Percentiles rank a stretch among this genome's conserved stretches.
Conservation (phyloP, 2,113 vertebrate genomes). For the Chaenocephalus aceratus region DNA sequence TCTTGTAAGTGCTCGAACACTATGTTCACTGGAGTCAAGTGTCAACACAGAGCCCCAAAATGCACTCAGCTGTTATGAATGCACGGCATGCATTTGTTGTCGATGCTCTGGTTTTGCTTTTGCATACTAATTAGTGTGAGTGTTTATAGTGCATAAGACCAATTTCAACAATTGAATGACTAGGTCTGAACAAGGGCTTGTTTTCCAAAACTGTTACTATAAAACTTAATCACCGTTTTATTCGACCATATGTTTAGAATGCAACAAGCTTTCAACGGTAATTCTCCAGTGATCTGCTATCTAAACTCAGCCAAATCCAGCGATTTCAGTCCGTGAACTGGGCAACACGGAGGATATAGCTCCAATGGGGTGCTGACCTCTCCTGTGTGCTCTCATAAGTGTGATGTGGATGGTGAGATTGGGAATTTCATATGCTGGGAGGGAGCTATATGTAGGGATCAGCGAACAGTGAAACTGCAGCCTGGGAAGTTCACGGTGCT, state of each 20-base stretch:
- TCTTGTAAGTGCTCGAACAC: slow-evolving; percentile 43
- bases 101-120: not conserved
- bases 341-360: slow-evolving; percentile 16
- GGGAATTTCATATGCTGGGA: slow-evolving; percentile 60
- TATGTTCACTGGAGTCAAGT: slow-evolving; percentile 57
- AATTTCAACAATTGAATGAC: slow-evolving; percentile 2
- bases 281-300: slow-evolving; percentile 53
- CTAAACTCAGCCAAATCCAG: slow-evolving; percentile 41
- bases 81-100: slow-evolving; percentile 32
- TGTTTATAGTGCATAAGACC: not conserved
- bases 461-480: slow-evolving; percentile 38
- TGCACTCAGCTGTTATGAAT: slow-evolving; percentile 28
- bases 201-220: slow-evolving; percentile 18
- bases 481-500: slow-evolving; percentile 60
- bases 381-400: slow-evolving; percentile 19
- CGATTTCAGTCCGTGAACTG: slow-evolving; percentile 8
- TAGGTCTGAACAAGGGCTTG: not conserved
- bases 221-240: slow-evolving; percentile 32
- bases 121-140: slow-evolving; percentile 11
- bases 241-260: slow-evolving; percentile 40
- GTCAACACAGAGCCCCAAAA: slow-evolving; percentile 44
- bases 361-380: slow-evolving; percentile 23
- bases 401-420: slow-evolving; percentile 23
- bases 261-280: slow-evolving; percentile 18
- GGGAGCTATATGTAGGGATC: slow-evolving; percentile 46